A percentile compares a stretch with the other conserved stretches of the same genome.
Evolutionary conservation across 30 jellyfish, hydroid and myxozoan species (phyloP).

Genomic region (Sanderia malayensis): DNA sequence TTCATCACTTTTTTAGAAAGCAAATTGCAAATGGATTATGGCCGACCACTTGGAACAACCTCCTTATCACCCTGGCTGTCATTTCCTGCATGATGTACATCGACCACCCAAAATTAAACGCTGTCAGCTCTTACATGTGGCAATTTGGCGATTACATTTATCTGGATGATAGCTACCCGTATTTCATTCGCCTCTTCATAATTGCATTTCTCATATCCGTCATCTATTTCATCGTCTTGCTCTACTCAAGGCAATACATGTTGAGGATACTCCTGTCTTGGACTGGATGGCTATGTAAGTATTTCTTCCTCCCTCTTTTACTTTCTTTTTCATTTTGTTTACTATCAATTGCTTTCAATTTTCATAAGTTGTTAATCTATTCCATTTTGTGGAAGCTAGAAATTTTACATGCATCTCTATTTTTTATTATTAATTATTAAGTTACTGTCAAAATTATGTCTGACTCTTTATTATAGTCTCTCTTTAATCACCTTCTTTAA

Average conservation of each 20-base stretch:
- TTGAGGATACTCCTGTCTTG: conserved; percentile 80
- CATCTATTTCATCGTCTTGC: conserved; percentile 72
- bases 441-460: no score
- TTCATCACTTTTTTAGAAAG: conserved; percentile 38
- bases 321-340: not conserved
- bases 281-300: conserved; percentile 96
- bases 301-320: not conserved
- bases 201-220: conserved; percentile 67
- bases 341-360: no score
- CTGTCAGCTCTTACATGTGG: conserved; percentile 77
- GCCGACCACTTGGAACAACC: conserved; percentile 98
- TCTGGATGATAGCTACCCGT: conserved; percentile 83
- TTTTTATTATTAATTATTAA: no score
- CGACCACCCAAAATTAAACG: conserved; percentile 87
- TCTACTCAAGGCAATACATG: conserved; percentile 79
- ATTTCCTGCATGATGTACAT: conserved; percentile 67
- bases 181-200: conserved; percentile 63
- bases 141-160: conserved; percentile 62
- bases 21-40: conserved; percentile 89
- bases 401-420: no score
- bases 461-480: no score
- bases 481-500: no score
- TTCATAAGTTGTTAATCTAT: no score
- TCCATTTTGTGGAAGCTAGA: no score
- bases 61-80: conserved; percentile 65